Evolutionary conservation across 2,113 vertebrate genomes (phyloP), one percentile per base, ranked within the genome.

Genomic region (Candoia aspera): DNA sequence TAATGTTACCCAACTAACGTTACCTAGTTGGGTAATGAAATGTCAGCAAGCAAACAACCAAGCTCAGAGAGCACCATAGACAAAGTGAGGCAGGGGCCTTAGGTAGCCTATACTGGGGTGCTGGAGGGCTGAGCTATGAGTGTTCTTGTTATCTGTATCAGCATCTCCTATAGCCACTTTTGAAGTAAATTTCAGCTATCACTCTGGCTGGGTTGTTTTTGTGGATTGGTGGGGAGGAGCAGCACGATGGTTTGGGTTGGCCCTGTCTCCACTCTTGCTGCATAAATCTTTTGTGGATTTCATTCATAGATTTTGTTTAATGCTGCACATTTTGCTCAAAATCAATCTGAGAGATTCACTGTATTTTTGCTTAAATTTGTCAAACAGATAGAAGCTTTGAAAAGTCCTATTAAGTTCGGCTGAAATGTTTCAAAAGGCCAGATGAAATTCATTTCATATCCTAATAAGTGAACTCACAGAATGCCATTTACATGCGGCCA

Each of bases 141-240:
- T 2, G 0, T 68, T n/a, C 62, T 68, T 68, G 29, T 79, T 79
- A 42, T 79, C 29, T 33, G 13, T 33, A 42, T 29, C 29, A 33
- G 12, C 29, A 79, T 79, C 6, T 79, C 33, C 73, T 79, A 9
- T 9, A 42, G 33, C 42, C 33, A 79, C 33, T 79, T 42, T 5
- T 42, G 33, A 37, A 79, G 33, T 79, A 79, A 79, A 79, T 6
- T 79, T 79, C 33, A 79, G 33, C 33, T 79, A 42, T 42, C 17
- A 9, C 17, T 37, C 15, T 79, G 8, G 17, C 21, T 37, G 15
- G 37, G 15, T 42, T 42, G 6, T 37, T 79, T 9, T 42, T 17
- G 33, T 17, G 8, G 33, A 0, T 19, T 42, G 21, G 2, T 37
- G 6, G 1, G 68, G 0, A 6, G 73, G 2, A 8, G 8, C 0